Percentiles rank a stretch among this genome's conserved stretches.
phyloP scores from a whole-genome alignment of 1,140 invertebrate species.

The Megalopta genalis region DNA sequence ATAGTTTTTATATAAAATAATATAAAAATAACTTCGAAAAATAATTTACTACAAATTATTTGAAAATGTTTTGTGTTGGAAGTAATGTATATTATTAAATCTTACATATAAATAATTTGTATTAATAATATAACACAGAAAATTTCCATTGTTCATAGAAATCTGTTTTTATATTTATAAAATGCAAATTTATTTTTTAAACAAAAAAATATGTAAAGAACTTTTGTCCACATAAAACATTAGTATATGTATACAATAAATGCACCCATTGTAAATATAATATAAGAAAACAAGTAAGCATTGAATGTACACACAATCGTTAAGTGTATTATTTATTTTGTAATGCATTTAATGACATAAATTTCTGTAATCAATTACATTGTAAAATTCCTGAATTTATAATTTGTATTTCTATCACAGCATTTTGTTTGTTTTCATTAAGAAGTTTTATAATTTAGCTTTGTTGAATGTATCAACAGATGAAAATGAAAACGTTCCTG shows the following conservation, averaged over 20 bases:
- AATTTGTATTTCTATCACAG: not conserved
- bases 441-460: not conserved
- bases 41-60: not conserved
- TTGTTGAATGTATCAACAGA: not conserved
- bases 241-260: not conserved
- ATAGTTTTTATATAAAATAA: not conserved
- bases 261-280: conserved; percentile 38
- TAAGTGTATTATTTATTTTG: conserved; percentile 41
- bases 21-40: not conserved
- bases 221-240: not conserved
- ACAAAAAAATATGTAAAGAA: not conserved
- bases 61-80: not conserved
- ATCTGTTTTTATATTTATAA: not conserved
- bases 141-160: not conserved
- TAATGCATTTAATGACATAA: conserved; percentile 31
- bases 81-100: not conserved
- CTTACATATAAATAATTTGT: conserved; percentile 5
- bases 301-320: conserved; percentile 2
- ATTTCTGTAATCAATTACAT: not conserved
- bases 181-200: not conserved
- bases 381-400: conserved; percentile 24
- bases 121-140: not conserved
- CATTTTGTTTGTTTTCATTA: not conserved
- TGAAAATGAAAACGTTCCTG: not conserved
- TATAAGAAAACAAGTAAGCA: conserved; percentile 22